Evolutionary conservation across 2,113 vertebrate genomes (phyloP).

Genomic region (Romanogobio albipinnatus): DNA sequence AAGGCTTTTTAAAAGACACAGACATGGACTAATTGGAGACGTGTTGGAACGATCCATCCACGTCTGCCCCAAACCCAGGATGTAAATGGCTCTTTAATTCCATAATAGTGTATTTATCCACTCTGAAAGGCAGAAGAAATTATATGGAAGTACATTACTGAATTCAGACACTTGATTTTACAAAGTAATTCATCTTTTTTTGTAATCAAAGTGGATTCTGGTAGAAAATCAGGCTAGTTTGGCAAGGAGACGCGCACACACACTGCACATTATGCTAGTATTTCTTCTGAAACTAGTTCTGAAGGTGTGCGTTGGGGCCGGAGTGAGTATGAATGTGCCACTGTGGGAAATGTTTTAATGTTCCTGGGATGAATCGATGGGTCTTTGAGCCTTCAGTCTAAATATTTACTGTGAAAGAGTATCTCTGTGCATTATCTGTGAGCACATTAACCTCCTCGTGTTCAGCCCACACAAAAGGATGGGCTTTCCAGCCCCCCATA

Average conservation of each 20-base stretch:
- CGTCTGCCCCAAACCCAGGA: background rate
- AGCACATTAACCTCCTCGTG: slow-evolving; percentile 45
- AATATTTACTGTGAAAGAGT: slow-evolving; percentile 53
- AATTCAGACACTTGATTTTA: background rate
- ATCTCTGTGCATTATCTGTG: slow-evolving; percentile 35
- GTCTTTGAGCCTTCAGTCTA: slow-evolving; percentile 32
- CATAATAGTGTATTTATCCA: background rate
- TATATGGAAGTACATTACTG: background rate
- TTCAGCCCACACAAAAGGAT: slow-evolving; percentile 40
- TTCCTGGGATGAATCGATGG: background rate
- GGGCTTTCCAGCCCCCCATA: slow-evolving; percentile 33
- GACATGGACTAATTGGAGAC: background rate
- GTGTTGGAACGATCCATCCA: background rate
- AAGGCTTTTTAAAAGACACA: background rate
- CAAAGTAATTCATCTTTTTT: background rate
- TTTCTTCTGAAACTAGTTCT: too few species aligned
- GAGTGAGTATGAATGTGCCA: background rate
- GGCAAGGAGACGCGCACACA: background rate
- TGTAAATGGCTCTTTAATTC: background rate
- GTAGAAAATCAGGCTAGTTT: background rate
- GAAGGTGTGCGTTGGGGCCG: background rate
- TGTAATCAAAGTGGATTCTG: background rate
- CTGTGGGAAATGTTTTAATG: background rate
- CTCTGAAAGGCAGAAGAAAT: background rate
- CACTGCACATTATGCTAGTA: too few species aligned